Base-by-base conservation (phyloP, 2,888 invertebrate genomes). In the Therioaphis trifolii region DNA sequence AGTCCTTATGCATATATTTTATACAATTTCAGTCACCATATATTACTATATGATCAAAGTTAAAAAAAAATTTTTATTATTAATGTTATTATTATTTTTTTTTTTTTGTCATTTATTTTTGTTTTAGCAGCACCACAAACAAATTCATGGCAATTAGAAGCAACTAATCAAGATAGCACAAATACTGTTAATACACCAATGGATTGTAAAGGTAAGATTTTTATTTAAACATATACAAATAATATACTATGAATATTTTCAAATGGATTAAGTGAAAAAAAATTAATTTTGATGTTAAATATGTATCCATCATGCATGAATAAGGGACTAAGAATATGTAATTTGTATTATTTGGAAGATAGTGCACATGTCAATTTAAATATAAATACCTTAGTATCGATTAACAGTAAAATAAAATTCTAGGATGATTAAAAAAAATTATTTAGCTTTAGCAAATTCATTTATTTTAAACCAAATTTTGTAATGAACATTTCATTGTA, bases 141-240 rank as follows among this genome's bases (percentile, higher is more conserved):
- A 40, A 82, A 82, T 74, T 82, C 82, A 40, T 82, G 82, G 82
- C 82, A 82, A 49, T 82, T 82, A 82, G 82, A 82, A 40, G 74
- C 72, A 63, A 74, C 46, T 40, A 82, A 82, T 82, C 82, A 82
- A 82, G 82, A 82, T 52, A 82, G 82, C 35, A 52, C 82, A 5
- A 74, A 24, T 74, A 72, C 82, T 74, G 82, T 82, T 49, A 82
- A 82, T 63, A 82, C 82, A 63, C 74, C 82, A 27, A 82, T 82
- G 82, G 82, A 82, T 24, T 82, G 82, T 40, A 82, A 82, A 82
- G 82, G 82, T 82, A 82, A 74, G 82, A 82, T 74, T 82, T 82
- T 18, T 63, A 52, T 43, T 29, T 52, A 35, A 14, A 61, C 52
- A 63, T 72, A 49, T 72, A 72, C 24, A 69, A 69, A 69, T 18